Base-by-base conservation (phyloP, 2,888 invertebrate species). In the Pollenia amentaria region DNA sequence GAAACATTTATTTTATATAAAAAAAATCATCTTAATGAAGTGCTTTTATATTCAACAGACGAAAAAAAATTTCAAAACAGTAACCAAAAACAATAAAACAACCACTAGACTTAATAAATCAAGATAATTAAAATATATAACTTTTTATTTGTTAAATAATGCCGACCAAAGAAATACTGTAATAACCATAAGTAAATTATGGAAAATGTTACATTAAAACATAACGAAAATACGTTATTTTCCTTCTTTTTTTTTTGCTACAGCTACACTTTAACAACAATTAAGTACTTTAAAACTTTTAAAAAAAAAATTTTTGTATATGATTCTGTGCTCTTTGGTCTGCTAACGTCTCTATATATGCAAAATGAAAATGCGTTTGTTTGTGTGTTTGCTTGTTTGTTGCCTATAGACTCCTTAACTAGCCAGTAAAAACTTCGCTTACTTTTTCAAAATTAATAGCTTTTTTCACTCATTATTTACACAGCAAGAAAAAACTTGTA, bases 61-160 rank as follows among this genome's bases (percentile, higher is more conserved):
- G 29, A 57, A 38, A 57, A 29, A 29, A 57, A 29, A 6, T 6
- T 29, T 29, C 6, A 6, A 29, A 29, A 29, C 29, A 57, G 38
- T 0, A 57, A 29, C 29, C 14, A 60, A 60, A 60, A 60, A 60
- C n/a, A 60, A 60, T 16, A 60, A 10, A 60, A 16, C 16, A 46
- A 46, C 21, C 14, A 38, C 8, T 57, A 46, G 29, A 40, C 53
- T 40, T 11, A 42, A 55, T 60, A 70, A 55, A 70, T 55, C 14
- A 42, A 42, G 40, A 69, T 53, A 48, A 67, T 51, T 38, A 60
- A 60, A 60, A 60, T 38, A 38, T 60, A 60, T 60, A 21, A 51
- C 14, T 44, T 21, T 53, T 55, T 72, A 60, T 60, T 60, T 60
- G 53, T 16, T 53, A 53, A 18, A 53, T 29, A 29, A 29, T 29